Base-by-base conservation (phyloP, 2,888 invertebrate genomes). In the Aleiodes testaceus region DNA sequence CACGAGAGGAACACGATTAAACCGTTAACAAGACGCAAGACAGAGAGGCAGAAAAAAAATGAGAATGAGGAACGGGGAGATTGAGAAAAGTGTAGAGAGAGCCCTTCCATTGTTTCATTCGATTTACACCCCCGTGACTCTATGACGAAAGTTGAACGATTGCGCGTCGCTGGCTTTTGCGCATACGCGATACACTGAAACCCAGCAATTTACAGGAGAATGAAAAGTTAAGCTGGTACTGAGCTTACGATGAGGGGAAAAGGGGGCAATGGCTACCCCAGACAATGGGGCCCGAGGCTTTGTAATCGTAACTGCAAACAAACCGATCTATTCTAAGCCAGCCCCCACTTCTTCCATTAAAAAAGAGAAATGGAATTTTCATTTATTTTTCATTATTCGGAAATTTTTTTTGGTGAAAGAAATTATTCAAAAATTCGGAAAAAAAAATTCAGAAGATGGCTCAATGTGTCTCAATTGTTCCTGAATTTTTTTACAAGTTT, bases 251-350 rank as follows among this genome's bases (percentile, higher is more conserved):
- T 36, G 36, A 36, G 36, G 36, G 36, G 11, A n/a, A n/a, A n/a
- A n/a, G 11, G 9, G 81, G 85, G 67, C 84, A 26, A 85, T 84
- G 84, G 83, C 83, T 79, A 42, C 76, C 76, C 76, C 85, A 85
- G 85, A 85, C 82, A 84, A 83, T 82, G 75, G 80, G 78, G 73
- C 76, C 80, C 82, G 83, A 74, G 85, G 83, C 84, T 87, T 85
- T 85, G 84, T 85, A 87, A 87, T 87, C 87, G 86, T 82, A 82
- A 81, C 78, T 74, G 85, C 87, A 87, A 87, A 87, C 87, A 87
- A 82, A 82, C 82, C 79, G 81, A 80, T 81, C 63, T 63, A 45
- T 45, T 16, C 63, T 64, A 70, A 69, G 64, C 63, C 52, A 50
- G 45, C 66, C 11, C 18, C 66, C 16, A 16, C 20, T 61, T 16